Evolutionary conservation across 2,888 invertebrate genomes (phyloP), one percentile per base, ranked within the genome.

Genomic region (Nymphalis urticae): DNA sequence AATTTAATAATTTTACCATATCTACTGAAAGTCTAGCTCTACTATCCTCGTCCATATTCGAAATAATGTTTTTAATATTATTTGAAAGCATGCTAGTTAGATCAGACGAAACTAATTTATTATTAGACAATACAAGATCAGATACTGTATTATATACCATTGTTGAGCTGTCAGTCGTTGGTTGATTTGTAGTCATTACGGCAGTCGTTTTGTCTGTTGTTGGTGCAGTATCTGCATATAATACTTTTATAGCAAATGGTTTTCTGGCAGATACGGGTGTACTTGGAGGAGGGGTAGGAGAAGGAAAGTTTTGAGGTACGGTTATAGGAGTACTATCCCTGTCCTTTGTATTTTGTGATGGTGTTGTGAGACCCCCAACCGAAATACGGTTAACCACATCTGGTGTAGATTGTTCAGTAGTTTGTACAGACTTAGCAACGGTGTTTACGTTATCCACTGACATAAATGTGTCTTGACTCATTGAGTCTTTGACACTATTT

Each of bases 21-120:
- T 94, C 93, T 82, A 90, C 90, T 73, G 88, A 87, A 81, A 94
- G 85, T 85, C 87, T 91, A 78, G 85, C 85, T 84, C 83, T 90
- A 84, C 87, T 89, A 19, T 84, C 84, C 73, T 87, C 87, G 77
- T 92, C 90, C 89, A 92, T 89, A 78, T 86, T 88, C 81, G 86
- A 79, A 67, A 92, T 85, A 76, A 92, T 90, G 83, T 82, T 83
- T 82, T 80, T 86, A 77, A 92, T 92, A 77, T 90, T 90, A 88
- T 87, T 90, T 76, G 92, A 85, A 75, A 92, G 86, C 92, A 92
- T 92, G 92, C 92, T 92, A 84, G 92, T 92, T 92, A 92, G 88
- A 90, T 90, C 91, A 72, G 89, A 87, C 71, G 92, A 92, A 64
- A 92, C 87, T 85, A 92, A 79, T 80, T 88, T 87, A 75, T 90